Conservation (phyloP, 2,797 vertebrate species). For the Sylvia borin region DNA sequence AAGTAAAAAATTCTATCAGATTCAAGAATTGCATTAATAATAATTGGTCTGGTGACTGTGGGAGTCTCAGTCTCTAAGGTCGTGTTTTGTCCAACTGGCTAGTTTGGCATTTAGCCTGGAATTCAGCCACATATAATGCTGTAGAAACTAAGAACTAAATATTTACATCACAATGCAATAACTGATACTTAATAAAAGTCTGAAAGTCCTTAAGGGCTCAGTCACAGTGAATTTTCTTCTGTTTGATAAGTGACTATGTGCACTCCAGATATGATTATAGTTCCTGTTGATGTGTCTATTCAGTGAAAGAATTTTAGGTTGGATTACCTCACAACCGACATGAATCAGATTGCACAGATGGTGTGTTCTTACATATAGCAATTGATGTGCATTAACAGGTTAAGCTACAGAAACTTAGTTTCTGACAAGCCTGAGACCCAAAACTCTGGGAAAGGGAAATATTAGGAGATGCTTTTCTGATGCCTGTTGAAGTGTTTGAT, state of each 20-base stretch:
- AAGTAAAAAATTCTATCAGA: not conserved
- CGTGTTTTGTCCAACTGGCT: not conserved
- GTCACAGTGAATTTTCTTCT: not conserved
- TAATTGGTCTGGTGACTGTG: not conserved
- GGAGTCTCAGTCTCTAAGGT: not conserved
- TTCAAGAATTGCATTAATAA: not conserved
- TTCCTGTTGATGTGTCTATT: not conserved
- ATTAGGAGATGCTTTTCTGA: not conserved
- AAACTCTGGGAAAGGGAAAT: not conserved
- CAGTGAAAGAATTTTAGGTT: slow-evolving; percentile 37
- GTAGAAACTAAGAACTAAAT: not conserved
- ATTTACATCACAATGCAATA: not conserved
- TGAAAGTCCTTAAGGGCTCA: not conserved
- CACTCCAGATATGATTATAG: not conserved
- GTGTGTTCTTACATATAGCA: slow-evolving; percentile 8
- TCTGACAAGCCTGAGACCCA: not conserved
- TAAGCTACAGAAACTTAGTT: not conserved
- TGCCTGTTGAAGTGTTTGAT: not conserved
- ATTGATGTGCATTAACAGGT: not conserved
- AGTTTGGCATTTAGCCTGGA: not conserved
- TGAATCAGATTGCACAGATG: slow-evolving; percentile 29
- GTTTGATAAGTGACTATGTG: not conserved
- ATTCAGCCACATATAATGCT: not conserved
- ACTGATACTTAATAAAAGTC: not conserved
- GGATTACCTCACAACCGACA: not conserved